These are phyloP conservation scores for Balanococcus diminutus DNA, from an alignment of 2,888 invertebrate genomes.

Conservation along the genomic window DNA sequence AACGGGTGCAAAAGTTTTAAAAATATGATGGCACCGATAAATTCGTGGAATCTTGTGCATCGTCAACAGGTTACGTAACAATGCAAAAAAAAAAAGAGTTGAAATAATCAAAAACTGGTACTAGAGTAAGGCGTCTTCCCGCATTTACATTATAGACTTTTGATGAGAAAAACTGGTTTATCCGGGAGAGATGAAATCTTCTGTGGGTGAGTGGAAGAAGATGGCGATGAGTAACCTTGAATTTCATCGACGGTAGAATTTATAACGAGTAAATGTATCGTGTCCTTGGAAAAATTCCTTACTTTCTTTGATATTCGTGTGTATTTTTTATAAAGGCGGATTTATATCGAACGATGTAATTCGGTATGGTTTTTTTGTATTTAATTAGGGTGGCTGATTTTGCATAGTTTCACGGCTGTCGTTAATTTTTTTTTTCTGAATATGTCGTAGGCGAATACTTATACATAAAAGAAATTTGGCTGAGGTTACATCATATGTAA, in stretches of 20 bases:
- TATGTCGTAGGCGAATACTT: neutral
- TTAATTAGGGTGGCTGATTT: neutral
- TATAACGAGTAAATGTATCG: neutral
- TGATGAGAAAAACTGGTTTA: conserved; percentile 48
- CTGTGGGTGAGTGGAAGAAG: no score
- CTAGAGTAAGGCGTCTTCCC: conserved; percentile 47
- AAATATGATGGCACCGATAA: conserved; percentile 41
- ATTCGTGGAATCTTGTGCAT: conserved; percentile 46
- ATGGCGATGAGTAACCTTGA: conserved; percentile 35
- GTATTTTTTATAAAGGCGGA: neutral
- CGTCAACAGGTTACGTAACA: conserved; percentile 47
- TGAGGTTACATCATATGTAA: neutral
- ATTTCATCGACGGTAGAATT: conserved; percentile 34
- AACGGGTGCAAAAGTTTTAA: conserved; percentile 48
- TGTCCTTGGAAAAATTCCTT: conserved; percentile 32
- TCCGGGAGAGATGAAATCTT: conserved; percentile 5
- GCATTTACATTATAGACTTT: conserved; percentile 46
- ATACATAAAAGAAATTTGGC: neutral
- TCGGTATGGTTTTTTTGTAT: neutral
- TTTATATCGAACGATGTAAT: neutral
- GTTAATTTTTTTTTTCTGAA: neutral
- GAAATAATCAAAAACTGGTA: conserved; percentile 37
- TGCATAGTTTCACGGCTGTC: conserved; percentile 7
- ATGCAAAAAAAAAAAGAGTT: conserved; percentile 37
- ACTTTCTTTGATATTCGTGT: conserved; percentile 19